phyloP scores from a whole-genome alignment of 2,888 invertebrate genomes.

The Drosophila pullipes region DNA sequence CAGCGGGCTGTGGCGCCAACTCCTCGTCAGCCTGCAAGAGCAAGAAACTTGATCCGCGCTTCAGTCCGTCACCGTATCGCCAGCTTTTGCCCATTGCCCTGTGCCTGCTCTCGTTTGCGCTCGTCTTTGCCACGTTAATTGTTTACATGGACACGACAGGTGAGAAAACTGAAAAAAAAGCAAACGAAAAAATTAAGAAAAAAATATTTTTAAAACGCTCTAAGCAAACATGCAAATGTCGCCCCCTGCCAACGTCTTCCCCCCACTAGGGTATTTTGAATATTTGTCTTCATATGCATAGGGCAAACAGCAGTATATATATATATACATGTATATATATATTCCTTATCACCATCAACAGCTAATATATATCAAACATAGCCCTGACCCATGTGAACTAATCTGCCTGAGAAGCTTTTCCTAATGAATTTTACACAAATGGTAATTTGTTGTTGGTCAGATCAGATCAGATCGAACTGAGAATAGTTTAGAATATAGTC shows the following conservation, averaged over 20 bases:
- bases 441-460: neutral
- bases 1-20: conserved; percentile 43
- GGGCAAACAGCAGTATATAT: neutral
- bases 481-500: neutral
- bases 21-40: conserved; percentile 79
- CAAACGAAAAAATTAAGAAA: neutral
- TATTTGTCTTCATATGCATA: neutral
- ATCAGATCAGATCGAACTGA: no score
- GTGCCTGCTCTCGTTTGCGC: conserved; percentile 92
- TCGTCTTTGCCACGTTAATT: conserved; percentile 91
- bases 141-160: conserved; percentile 93
- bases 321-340: neutral
- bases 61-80: conserved; percentile 85
- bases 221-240: neutral
- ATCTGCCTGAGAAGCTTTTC: neutral
- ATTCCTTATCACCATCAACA: neutral
- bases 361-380: neutral
- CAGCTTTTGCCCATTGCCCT: conserved; percentile 89
- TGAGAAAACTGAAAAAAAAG: conserved; percentile 82
- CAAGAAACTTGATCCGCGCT: conserved; percentile 84
- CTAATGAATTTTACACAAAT: neutral
- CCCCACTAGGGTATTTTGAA: neutral
- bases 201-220: neutral
- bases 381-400: neutral
- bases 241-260: neutral